phyloP scores from a whole-genome alignment of 2,797 vertebrate species.

The Scyliorhinus canicula region DNA sequence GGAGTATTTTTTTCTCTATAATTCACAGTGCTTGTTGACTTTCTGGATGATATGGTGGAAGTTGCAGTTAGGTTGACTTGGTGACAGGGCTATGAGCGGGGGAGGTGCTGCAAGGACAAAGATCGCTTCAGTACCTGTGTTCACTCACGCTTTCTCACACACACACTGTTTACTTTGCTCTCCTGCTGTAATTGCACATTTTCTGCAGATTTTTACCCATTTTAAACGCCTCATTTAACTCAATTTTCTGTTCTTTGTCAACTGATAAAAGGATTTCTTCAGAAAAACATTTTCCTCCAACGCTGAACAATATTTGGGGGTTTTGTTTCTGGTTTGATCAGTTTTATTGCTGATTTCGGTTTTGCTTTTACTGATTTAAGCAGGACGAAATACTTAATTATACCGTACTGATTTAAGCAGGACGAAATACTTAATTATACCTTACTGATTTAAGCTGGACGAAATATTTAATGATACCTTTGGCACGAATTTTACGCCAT shows the following conservation, averaged over 20 bases:
- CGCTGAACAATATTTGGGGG: neutral
- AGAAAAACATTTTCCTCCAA: neutral
- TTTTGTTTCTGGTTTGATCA: neutral
- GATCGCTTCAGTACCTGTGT: constrained; percentile 56
- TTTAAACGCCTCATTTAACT: constrained; percentile 74
- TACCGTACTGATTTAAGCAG: no score
- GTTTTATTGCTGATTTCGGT: no score
- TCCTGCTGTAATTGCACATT: constrained; percentile 52
- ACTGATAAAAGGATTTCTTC: neutral
- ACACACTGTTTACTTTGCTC: constrained; percentile 53
- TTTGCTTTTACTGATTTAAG: neutral
- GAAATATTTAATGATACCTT: neutral
- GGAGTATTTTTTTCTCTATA: constrained; percentile 58
- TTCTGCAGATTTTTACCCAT: constrained; percentile 61
- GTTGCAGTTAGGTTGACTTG: constrained; percentile 64
- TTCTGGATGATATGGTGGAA: constrained; percentile 64
- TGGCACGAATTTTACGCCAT: neutral
- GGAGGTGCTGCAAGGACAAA: constrained; percentile 61
- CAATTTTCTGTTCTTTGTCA: constrained; percentile 57
- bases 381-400: no score
- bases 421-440: no score
- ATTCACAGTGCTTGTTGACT: constrained; percentile 57
- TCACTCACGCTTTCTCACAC: constrained; percentile 40
- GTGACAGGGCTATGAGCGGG: constrained; percentile 62
- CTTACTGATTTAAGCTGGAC: no score